Evolutionary conservation across 2,113 vertebrate species (phyloP).

Genomic region (Crocuta crocuta): DNA sequence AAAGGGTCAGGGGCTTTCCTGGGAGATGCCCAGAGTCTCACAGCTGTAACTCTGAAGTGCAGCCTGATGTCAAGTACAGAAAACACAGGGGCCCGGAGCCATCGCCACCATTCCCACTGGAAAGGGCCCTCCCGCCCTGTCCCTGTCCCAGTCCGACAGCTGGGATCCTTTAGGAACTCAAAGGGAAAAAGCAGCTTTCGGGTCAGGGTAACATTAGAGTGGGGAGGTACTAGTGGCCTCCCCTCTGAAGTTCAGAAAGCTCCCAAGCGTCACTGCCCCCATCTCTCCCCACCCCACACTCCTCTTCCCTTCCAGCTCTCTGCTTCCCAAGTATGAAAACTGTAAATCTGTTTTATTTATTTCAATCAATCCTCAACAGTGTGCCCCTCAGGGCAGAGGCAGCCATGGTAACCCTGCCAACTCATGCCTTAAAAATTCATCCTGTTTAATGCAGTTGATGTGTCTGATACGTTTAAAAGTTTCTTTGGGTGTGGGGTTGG

Average conservation of each 20-base stretch:
- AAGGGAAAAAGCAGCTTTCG: conserved; percentile 75
- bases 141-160: conserved; percentile 58
- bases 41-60: not conserved
- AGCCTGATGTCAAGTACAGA: not conserved
- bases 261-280: not conserved
- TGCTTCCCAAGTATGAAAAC: conserved; percentile 68
- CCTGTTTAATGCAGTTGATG: conserved; percentile 62
- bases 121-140: conserved; percentile 12
- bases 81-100: not conserved
- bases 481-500: not conserved
- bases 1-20: not conserved
- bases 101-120: not conserved
- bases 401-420: conserved; percentile 85
- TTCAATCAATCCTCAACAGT: conserved; percentile 76
- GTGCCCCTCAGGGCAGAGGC: conserved; percentile 76
- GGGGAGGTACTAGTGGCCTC: not conserved
- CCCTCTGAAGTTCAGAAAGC: not conserved
- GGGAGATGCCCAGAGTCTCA: not conserved
- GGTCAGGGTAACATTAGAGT: conserved; percentile 49
- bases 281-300: not conserved
- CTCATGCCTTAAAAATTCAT: conserved; percentile 81
- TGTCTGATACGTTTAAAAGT: conserved; percentile 67
- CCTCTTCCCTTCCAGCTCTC: conserved; percentile 12
- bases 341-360: conserved; percentile 77
- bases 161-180: conserved; percentile 79